Base-by-base conservation (phyloP, 2,113 vertebrate genomes). In the Vidua macroura region DNA sequence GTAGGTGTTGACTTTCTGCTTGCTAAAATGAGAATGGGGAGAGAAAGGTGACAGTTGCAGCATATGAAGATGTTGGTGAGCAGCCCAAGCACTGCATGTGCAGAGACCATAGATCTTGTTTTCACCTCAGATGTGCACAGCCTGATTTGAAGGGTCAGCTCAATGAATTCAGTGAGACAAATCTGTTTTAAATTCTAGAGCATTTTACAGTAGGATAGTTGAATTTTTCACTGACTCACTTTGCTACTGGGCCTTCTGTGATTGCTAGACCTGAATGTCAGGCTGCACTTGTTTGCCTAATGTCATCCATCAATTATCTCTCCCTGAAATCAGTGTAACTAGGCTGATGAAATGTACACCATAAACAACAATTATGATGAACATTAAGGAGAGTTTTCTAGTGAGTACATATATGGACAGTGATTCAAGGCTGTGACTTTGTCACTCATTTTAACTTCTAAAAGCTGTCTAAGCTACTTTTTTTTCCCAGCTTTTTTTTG, bases 331-430 rank as follows among this genome's bases (percentile, higher is more conserved):
- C 68, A 81, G 35, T 68, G 69, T 59, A 86, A 86, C 35, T 39
- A 62, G 48, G 44, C 16, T 3, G 3, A 72, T 60, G 44, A 92
- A 88, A 92, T 1, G 2, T 52, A n/a, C 19, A 59, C 60, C 3
- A n/a, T 44, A 90, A 94, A 77, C 13, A 82, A 85, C 31, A 86
- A 53, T 82, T 91, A 81, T 44, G 43, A 48, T 37, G 48, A 93
- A 91, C 92, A 92, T 86, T 82, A 91, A n/a, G 49, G 27, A 72
- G 15, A 56, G 11, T 75, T 92, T 94, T 86, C 48, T 78, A 63
- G 39, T 15, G 17, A 78, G 60, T 66, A 37, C 8, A 5, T 28
- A 41, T 8, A 41, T 10, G 17, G 35, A 74, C 43, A 73, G 6
- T 28, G 30, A 81, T 81, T 72, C 44, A 43, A 84, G 48, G 37